Evolutionary conservation across 2,888 invertebrate species (phyloP).

Genomic region (Melipona beecheii): DNA sequence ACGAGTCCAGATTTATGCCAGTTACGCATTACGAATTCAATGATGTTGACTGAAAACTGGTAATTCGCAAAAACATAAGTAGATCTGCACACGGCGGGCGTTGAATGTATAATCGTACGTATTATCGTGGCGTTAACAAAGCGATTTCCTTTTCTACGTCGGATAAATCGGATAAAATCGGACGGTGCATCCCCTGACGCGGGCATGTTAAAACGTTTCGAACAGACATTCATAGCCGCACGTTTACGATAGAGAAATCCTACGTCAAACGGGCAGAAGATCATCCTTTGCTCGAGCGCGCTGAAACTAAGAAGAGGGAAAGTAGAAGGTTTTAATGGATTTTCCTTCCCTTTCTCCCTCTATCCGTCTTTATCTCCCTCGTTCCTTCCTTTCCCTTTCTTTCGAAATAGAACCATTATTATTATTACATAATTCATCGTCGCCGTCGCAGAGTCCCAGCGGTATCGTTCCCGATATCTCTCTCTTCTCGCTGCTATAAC

Average conservation of each 20-base stretch:
- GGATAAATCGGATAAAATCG: constrained; percentile 1
- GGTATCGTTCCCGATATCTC: neutral
- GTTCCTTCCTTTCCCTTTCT: too few species aligned
- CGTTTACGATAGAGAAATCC: neutral
- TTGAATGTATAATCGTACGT: constrained; percentile 11
- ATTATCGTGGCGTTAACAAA: constrained; percentile 30
- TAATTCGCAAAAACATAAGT: constrained; percentile 40
- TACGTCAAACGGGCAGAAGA: neutral
- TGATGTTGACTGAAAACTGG: constrained; percentile 44
- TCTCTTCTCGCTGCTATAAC: neutral
- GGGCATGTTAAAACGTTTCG: neutral
- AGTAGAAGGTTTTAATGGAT: neutral
- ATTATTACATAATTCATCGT: neutral
- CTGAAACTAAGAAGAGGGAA: neutral
- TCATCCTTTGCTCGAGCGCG: neutral
- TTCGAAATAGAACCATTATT: neutral
- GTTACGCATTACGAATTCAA: constrained; percentile 40
- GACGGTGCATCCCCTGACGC: neutral
- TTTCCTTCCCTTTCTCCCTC: neutral
- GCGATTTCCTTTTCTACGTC: constrained; percentile 1
- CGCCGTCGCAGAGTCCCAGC: neutral
- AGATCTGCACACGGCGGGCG: neutral
- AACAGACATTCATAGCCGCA: neutral
- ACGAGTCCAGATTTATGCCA: constrained; percentile 44
- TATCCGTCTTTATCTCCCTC: neutral